Evolutionary conservation across 2,113 vertebrate genomes (phyloP), one percentile per base, ranked within the genome.

Genomic region (Anser brachyrhynchus): DNA sequence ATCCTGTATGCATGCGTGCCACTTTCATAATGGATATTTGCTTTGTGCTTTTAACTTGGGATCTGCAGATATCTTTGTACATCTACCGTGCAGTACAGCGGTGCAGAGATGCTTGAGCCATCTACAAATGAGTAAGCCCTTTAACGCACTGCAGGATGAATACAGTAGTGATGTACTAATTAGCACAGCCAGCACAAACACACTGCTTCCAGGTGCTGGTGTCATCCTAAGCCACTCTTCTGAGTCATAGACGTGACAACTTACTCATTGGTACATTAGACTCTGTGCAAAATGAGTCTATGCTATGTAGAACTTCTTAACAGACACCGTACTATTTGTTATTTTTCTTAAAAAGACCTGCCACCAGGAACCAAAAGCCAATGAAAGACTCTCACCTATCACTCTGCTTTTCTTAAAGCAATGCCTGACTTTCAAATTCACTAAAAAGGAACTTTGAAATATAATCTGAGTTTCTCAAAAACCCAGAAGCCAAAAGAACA

Each of bases 1-100:
- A 72, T 2, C 67, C 49, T 28, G 5, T 6, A 65, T 54, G 25
- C 6, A 13, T 0, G 0, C 0, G 6, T n/a, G 18, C 18, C 31
- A 10, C 44, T 39, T 61, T 55, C 37, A 33, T 44, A 62, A 90
- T 35, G 31, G 11, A 4, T 10, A 31, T 69, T 72, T 85, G 12
- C 29, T 57, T 61, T 43, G 17, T 43, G 7, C 46, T 41, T 69
- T 33, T 59, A 67, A 44, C 13, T n/a, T 35, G 6, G 17, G 51
- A 37, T 29, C 73, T 77, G 46, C 18, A 13, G 39, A 21, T 75
- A 11, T 17, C 13, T 20, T 51, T 1, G 1, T 3, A 6, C 10
- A n/a, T 2, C 26, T 19, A 10, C 70, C 66, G 33, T 1, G 33
- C 77, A 62, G 33, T 2, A 14, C 46, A 84, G 69, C 16, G 31